phyloP scores from a whole-genome alignment of 1,140 invertebrate genomes.

The Macrocentrus cingulum region DNA sequence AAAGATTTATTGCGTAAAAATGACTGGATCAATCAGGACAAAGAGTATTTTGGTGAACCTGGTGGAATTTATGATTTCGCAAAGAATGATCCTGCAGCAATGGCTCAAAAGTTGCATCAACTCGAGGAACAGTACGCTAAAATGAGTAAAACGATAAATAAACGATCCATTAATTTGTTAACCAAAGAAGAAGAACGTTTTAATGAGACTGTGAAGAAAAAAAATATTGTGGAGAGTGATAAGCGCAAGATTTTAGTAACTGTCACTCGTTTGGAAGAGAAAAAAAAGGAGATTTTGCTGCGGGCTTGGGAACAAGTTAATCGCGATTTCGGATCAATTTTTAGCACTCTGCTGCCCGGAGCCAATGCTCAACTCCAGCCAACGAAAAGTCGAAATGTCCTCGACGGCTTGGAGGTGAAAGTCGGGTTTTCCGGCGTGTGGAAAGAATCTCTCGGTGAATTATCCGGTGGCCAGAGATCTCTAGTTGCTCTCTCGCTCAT shows the following conservation, averaged over 20 bases:
- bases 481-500: slow-evolving; percentile 96
- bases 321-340: slow-evolving; percentile 95
- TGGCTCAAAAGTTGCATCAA: slow-evolving; percentile 63
- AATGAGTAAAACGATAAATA: slow-evolving; percentile 79
- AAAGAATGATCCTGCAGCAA: slow-evolving; percentile 50
- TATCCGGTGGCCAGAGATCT: slow-evolving; percentile 96
- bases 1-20: slow-evolving; percentile 62
- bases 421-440: slow-evolving; percentile 91
- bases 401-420: slow-evolving; percentile 90
- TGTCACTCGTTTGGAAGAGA: slow-evolving; percentile 85
- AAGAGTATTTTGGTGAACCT: slow-evolving; percentile 76
- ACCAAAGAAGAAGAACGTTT: slow-evolving; percentile 86
- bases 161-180: slow-evolving; percentile 82
- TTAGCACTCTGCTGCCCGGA: slow-evolving; percentile 86
- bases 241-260: slow-evolving; percentile 79
- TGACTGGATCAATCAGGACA: slow-evolving; percentile 80
- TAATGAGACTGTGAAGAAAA: slow-evolving; percentile 77
- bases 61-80: slow-evolving; percentile 54
- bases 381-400: slow-evolving; percentile 69
- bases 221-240: slow-evolving; percentile 83
- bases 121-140: slow-evolving; percentile 71
- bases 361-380: slow-evolving; percentile 83
- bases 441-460: slow-evolving; percentile 95
- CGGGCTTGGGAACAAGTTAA: slow-evolving; percentile 80
- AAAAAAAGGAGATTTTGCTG: slow-evolving; percentile 80